Conservation (phyloP, 1,140 invertebrate species). For the Delia radicum region DNA sequence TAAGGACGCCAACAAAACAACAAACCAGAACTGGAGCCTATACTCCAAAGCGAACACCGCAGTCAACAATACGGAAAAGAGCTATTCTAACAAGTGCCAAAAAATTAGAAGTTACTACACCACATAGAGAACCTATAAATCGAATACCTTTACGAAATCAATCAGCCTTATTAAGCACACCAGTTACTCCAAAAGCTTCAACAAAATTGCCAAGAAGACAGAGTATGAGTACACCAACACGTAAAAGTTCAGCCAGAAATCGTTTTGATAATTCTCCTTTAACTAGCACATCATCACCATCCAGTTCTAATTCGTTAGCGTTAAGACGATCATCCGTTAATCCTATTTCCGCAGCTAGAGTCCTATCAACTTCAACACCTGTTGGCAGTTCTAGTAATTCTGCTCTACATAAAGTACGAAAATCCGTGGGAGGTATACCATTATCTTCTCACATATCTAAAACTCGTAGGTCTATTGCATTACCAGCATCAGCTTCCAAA, state of each 20-base stretch:
- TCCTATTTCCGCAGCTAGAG: not conserved
- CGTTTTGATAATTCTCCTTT: slow-evolving; percentile 1
- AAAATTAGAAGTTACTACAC: slow-evolving; percentile 32
- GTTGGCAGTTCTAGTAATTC: not conserved
- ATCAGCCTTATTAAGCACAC: not conserved
- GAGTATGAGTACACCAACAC: not conserved
- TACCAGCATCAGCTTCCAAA: not conserved
- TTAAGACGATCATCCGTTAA: not conserved
- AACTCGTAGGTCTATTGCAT: not conserved
- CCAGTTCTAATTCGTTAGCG: not conserved
- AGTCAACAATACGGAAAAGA: slow-evolving; percentile 47
- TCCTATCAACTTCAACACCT: not conserved
- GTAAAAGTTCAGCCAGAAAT: not conserved
- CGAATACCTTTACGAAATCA: not conserved
- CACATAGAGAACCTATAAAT: not conserved
- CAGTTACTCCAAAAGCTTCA: not conserved
- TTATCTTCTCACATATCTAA: slow-evolving; percentile 27
- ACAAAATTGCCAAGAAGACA: not conserved
- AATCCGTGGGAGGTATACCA: slow-evolving; percentile 12
- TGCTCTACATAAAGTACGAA: slow-evolving; percentile 10
- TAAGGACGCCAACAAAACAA: slow-evolving; percentile 5
- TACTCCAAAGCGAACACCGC: slow-evolving; percentile 44
- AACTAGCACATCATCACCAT: not conserved
- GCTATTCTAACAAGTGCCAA: slow-evolving; percentile 46
- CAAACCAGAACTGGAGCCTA: slow-evolving; percentile 7